A percentile compares a stretch with the other conserved stretches of the same genome.
These are phyloP conservation scores for Leptinotarsa texana DNA, from an alignment of 1,140 invertebrate genomes.

Conservation along the genomic window DNA sequence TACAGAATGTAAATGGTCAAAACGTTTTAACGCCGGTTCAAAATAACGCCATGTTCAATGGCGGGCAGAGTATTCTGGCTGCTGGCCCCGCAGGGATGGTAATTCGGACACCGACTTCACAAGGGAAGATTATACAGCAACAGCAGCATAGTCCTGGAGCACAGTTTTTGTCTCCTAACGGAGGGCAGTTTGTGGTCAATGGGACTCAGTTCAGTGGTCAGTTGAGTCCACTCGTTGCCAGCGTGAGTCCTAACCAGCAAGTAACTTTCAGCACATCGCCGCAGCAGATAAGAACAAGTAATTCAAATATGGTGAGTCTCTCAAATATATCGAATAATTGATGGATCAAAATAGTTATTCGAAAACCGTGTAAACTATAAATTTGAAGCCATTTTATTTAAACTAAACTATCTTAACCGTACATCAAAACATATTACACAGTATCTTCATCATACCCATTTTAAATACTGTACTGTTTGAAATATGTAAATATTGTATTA, in stretches of 20 bases:
- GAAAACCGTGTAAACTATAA: too few species aligned
- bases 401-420: too few species aligned
- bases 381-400: too few species aligned
- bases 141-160: slow-evolving; percentile 69
- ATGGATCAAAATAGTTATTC: too few species aligned
- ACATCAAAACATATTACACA: too few species aligned
- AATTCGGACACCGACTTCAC: slow-evolving; percentile 70
- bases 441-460: too few species aligned
- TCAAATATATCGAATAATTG: not conserved
- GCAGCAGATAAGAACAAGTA: slow-evolving; percentile 61
- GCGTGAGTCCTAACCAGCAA: slow-evolving; percentile 71
- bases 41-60: slow-evolving; percentile 62
- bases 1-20: slow-evolving; percentile 79
- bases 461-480: too few species aligned
- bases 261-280: slow-evolving; percentile 65
- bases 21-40: slow-evolving; percentile 77
- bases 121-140: slow-evolving; percentile 75
- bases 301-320: slow-evolving; percentile 33
- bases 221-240: slow-evolving; percentile 75
- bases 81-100: slow-evolving; percentile 76
- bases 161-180: slow-evolving; percentile 75
- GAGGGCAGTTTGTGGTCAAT: slow-evolving; percentile 72
- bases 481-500: too few species aligned
- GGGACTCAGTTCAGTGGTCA: slow-evolving; percentile 77
- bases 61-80: slow-evolving; percentile 68